phyloP scores from a whole-genome alignment of 1,140 invertebrate species.

The Alviniconcha marisindica region DNA sequence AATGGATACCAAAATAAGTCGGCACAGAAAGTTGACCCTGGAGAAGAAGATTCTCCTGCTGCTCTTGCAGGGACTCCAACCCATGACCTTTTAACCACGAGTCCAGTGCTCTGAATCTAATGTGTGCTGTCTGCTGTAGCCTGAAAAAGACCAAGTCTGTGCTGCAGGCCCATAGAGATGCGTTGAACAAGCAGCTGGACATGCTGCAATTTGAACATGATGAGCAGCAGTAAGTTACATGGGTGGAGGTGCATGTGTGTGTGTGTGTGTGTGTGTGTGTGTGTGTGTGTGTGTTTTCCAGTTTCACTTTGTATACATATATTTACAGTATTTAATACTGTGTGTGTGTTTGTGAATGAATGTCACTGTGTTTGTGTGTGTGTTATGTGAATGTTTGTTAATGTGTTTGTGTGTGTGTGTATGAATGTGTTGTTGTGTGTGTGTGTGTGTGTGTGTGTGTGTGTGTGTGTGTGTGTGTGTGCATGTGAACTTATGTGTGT shows the following conservation, averaged over 20 bases:
- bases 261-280: constrained; percentile 16
- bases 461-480: not conserved
- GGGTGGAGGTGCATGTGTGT: not conserved
- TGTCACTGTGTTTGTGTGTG: constrained; percentile 17
- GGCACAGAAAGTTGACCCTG: too few relatives aligned
- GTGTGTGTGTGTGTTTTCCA: constrained; percentile 13
- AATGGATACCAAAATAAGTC: too few relatives aligned
- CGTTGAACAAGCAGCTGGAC: constrained; percentile 48
- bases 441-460: not conserved
- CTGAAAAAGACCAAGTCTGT: constrained; percentile 56
- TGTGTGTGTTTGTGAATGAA: not conserved
- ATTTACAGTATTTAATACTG: too few relatives aligned
- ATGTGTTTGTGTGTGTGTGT: not conserved
- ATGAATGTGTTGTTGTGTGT: not conserved
- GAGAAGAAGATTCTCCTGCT: too few relatives aligned
- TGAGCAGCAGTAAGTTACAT: constrained; percentile 36
- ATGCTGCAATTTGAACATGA: constrained; percentile 40
- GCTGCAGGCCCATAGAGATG: constrained; percentile 53
- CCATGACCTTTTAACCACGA: too few relatives aligned
- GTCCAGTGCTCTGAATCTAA: too few relatives aligned
- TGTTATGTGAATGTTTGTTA: too few relatives aligned
- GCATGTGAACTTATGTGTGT: not conserved
- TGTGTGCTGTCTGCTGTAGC: constrained; percentile 41
- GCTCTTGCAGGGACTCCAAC: too few relatives aligned
- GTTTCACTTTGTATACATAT: too few relatives aligned